These are phyloP conservation scores for Automeris io DNA, from an alignment of 2,888 invertebrate species.

Conservation along the genomic window DNA sequence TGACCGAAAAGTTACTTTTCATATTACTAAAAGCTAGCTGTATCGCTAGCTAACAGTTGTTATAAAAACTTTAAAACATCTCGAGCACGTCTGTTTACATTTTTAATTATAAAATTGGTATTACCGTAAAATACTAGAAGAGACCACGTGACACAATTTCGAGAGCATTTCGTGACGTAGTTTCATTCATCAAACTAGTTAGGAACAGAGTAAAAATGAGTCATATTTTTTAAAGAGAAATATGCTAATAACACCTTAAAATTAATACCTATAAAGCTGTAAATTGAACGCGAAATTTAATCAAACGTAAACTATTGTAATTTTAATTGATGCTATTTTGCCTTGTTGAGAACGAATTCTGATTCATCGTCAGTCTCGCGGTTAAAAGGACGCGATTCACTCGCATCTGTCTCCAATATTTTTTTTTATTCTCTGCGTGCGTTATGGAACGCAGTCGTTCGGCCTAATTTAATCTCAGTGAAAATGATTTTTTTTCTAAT, in stretches of 20 bases:
- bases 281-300: neutral
- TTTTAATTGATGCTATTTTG: constrained; percentile 70
- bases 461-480: constrained; percentile 19
- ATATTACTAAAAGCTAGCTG: too few species aligned
- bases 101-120: neutral
- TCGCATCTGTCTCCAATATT: constrained; percentile 34
- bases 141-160: constrained; percentile 3
- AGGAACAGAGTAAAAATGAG: neutral
- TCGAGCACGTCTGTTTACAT: neutral
- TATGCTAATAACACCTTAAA: neutral
- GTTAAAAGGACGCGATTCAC: constrained; percentile 43
- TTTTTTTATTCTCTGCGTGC: constrained; percentile 39
- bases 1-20: too few species aligned
- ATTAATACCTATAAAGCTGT: neutral
- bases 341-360: constrained; percentile 41
- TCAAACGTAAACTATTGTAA: constrained; percentile 19
- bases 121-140: constrained; percentile 3
- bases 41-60: too few species aligned
- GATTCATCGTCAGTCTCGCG: constrained; percentile 64
- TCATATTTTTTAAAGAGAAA: neutral
- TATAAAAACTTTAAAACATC: too few species aligned
- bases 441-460: constrained; percentile 8
- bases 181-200: constrained; percentile 8
- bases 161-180: too few species aligned
- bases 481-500: neutral